Conservation (phyloP, 2,888 invertebrate genomes). For the Eledona agricola region DNA sequence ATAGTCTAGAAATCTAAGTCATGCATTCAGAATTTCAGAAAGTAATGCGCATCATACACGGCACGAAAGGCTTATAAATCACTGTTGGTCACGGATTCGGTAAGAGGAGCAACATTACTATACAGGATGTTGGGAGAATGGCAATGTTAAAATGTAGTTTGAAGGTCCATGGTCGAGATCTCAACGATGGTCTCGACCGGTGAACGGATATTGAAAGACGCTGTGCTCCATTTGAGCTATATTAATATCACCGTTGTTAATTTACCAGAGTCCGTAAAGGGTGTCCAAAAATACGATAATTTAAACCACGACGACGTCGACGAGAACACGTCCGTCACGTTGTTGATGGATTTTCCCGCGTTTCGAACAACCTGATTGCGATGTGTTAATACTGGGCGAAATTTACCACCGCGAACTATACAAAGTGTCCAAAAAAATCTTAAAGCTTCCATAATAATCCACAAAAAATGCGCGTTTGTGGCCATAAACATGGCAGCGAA, state of each 20-base stretch:
- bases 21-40: conserved; percentile 44
- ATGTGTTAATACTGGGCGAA: conserved; percentile 45
- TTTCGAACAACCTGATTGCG: conserved; percentile 35
- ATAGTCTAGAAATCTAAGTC: conserved; percentile 40
- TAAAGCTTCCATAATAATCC: conserved; percentile 41
- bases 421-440: conserved; percentile 50
- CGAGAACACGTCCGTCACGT: conserved; percentile 41
- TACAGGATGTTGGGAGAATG: conserved; percentile 43
- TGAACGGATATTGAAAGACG: conserved; percentile 57
- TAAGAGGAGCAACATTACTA: conserved; percentile 41
- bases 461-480: conserved; percentile 44
- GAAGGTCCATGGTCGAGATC: conserved; percentile 42
- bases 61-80: conserved; percentile 51
- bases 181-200: conserved; percentile 46
- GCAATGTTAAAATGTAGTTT: conserved; percentile 46
- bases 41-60: conserved; percentile 43
- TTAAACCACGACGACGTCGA: conserved; percentile 51
- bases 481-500: conserved; percentile 48
- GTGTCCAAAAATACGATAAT: conserved; percentile 57
- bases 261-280: conserved; percentile 47
- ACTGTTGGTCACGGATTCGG: conserved; percentile 49
- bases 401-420: conserved; percentile 38
- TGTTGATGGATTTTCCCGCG: conserved; percentile 29
- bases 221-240: conserved; percentile 56
- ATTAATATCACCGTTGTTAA: conserved; percentile 56